Evolutionary conservation across 64 coral and sea anemone genomes (phyloP).

Genomic region (Montipora capricornis): DNA sequence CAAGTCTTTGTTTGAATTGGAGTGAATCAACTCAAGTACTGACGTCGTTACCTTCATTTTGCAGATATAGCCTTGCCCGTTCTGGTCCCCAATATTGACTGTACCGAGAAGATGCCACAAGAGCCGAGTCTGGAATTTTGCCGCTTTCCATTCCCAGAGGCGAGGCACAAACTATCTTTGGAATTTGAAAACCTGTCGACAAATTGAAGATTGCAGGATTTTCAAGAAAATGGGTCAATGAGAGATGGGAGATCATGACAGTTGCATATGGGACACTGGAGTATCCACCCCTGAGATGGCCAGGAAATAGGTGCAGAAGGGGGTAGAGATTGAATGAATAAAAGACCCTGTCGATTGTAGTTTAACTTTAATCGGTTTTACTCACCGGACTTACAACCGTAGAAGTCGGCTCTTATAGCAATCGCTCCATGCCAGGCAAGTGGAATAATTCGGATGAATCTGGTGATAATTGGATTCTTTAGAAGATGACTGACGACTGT

Average conservation of each 20-base stretch:
- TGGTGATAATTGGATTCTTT: slow-evolving; percentile 10
- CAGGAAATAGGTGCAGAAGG: no score
- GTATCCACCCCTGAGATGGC: no score
- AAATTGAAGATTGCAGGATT: background rate
- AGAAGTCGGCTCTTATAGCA: slow-evolving; percentile 38
- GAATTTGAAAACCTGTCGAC: background rate
- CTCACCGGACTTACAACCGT: slow-evolving; percentile 37
- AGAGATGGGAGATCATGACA: no score
- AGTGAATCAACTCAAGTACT: no score
- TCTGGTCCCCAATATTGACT: slow-evolving; percentile 4
- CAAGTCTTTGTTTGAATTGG: no score
- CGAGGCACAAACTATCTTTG: slow-evolving; percentile 9
- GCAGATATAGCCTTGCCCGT: background rate
- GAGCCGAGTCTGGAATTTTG: slow-evolving; percentile 26
- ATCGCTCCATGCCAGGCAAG: slow-evolving; percentile 5
- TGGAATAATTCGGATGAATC: slow-evolving; percentile 36
- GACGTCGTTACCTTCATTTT: background rate
- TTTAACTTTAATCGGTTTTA: background rate
- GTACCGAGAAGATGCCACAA: background rate
- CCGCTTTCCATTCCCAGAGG: slow-evolving; percentile 33
- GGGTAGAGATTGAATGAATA: no score
- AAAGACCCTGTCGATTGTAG: no score
- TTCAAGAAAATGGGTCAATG: no score
- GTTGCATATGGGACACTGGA: no score
- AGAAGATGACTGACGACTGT: background rate